Evolutionary conservation across 2,888 invertebrate genomes (phyloP).

Genomic region (Nomada ferruginata): DNA sequence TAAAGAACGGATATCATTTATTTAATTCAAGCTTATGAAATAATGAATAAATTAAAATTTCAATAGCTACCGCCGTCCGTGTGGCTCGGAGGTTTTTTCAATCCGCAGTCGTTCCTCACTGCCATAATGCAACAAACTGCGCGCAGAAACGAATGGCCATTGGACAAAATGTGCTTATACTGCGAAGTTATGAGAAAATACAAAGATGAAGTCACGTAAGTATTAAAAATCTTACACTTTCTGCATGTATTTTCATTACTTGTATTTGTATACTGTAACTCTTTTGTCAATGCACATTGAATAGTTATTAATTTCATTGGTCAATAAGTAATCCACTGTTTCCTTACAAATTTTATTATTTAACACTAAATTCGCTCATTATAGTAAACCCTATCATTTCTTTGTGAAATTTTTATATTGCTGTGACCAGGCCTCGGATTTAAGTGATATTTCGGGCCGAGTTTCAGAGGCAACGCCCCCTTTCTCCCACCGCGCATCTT

Average conservation of each 20-base stretch:
- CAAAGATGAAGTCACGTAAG: conserved; percentile 91
- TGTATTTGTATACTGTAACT: not conserved
- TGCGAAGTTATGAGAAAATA: conserved; percentile 97
- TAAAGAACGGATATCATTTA: not conserved
- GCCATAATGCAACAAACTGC: conserved; percentile 99
- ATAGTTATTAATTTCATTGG: too few relatives aligned
- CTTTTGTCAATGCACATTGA: too few relatives aligned
- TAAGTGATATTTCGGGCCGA: too few relatives aligned
- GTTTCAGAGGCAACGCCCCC: too few relatives aligned
- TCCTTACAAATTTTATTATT: too few relatives aligned
- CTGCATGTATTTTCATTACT: not conserved
- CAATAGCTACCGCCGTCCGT: conserved; percentile 91
- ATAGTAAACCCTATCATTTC: too few relatives aligned
- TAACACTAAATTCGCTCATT: too few relatives aligned
- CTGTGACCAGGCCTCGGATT: too few relatives aligned
- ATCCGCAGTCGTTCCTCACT: conserved; percentile 97
- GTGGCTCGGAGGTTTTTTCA: conserved; percentile 98
- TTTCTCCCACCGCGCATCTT: too few relatives aligned
- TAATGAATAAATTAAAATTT: conserved; percentile 10
- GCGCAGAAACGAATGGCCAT: conserved; percentile 97
- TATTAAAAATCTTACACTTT: conserved; percentile 1
- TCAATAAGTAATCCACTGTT: too few relatives aligned
- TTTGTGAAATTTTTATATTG: too few relatives aligned
- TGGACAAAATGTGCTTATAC: conserved; percentile 97
- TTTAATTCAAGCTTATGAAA: not conserved